Conservation (phyloP, 2,888 invertebrate genomes). For the Sericinus montela region DNA sequence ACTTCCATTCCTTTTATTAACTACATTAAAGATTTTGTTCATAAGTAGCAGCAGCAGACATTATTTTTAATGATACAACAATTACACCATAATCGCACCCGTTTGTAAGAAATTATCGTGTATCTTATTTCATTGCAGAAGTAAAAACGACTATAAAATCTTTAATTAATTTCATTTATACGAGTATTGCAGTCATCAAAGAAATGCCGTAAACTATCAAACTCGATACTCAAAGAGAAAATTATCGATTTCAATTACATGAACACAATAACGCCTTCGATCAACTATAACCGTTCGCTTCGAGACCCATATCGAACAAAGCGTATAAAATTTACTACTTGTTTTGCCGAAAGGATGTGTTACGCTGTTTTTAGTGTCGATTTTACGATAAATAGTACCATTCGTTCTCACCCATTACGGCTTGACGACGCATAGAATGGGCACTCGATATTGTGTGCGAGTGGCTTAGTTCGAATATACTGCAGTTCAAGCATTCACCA, state of each 20-base stretch:
- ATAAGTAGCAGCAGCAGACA: no score
- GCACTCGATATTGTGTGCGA: slow-evolving; percentile 55
- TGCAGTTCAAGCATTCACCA: slow-evolving; percentile 42
- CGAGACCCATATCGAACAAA: slow-evolving; percentile 29
- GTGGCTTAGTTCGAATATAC: slow-evolving; percentile 41
- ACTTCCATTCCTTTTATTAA: no score
- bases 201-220: slow-evolving; percentile 1
- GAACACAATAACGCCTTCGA: slow-evolving; percentile 15
- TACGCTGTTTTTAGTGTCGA: slow-evolving; percentile 65
- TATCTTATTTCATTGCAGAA: not conserved
- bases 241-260: slow-evolving; percentile 17
- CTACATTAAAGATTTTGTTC: no score
- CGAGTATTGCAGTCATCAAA: not conserved
- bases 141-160: not conserved
- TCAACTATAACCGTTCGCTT: slow-evolving; percentile 21
- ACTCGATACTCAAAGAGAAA: slow-evolving; percentile 2
- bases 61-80: no score
- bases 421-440: slow-evolving; percentile 59
- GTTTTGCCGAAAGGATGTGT: slow-evolving; percentile 58
- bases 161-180: slow-evolving; percentile 3
- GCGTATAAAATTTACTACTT: slow-evolving; percentile 50
- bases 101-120: no score
- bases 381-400: slow-evolving; percentile 70
- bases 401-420: slow-evolving; percentile 61
- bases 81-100: no score